Conservation (phyloP, 2,797 vertebrate species). For the Stomatorhinus walkeri region DNA sequence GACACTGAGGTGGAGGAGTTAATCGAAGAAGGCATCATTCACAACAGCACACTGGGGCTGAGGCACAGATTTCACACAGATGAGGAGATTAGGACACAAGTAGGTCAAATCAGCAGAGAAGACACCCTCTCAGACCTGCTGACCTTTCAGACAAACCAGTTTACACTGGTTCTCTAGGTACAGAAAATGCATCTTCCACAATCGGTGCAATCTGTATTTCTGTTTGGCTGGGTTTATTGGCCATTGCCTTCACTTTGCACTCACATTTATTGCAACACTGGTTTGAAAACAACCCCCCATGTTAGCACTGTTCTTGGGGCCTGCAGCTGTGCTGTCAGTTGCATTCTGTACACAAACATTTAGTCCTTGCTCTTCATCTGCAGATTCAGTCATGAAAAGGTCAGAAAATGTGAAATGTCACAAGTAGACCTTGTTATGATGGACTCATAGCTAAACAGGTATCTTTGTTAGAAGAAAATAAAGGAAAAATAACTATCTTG, state of each 20-base stretch:
- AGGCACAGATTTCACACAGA: background rate
- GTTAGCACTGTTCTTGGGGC: background rate
- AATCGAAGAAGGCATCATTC: background rate
- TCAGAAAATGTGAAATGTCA: background rate
- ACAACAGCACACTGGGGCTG: background rate
- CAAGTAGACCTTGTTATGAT: background rate
- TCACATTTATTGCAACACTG: background rate
- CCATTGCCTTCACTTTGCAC: background rate
- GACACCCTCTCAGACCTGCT: background rate
- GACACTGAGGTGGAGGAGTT: background rate
- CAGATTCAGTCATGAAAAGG: background rate
- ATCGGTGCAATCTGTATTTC: background rate
- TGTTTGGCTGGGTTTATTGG: background rate
- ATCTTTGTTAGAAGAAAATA: background rate
- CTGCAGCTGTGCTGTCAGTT: background rate
- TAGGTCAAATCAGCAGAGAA: conserved; percentile 4
- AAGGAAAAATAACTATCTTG: background rate
- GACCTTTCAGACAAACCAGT: conserved; percentile 10
- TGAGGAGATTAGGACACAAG: background rate
- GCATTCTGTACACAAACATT: background rate
- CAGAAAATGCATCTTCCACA: background rate
- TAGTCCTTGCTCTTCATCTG: background rate
- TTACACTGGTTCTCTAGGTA: background rate
- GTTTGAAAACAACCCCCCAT: background rate
- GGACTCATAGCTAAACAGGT: background rate